Evolutionary conservation across 2,888 invertebrate species (phyloP).

Genomic region (Flexamia atlantica): DNA sequence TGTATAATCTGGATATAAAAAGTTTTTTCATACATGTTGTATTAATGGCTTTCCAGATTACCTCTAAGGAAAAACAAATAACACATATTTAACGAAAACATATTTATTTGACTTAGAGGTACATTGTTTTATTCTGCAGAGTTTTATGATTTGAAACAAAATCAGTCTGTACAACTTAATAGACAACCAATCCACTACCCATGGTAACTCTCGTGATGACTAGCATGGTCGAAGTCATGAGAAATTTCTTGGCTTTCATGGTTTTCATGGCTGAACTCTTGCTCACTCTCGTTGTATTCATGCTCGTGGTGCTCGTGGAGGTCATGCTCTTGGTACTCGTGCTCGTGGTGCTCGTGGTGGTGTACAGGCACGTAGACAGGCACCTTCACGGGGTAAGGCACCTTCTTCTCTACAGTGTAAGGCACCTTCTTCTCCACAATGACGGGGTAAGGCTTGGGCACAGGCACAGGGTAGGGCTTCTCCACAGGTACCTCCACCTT

Average conservation of each 20-base stretch:
- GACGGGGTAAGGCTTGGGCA: constrained; percentile 45
- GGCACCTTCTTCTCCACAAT: constrained; percentile 51
- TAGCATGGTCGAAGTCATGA: no score
- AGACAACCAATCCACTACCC: no score
- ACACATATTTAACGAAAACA: background rate
- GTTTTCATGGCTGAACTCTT: background rate
- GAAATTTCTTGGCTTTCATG: background rate
- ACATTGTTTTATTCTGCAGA: no score
- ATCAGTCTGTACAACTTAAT: no score
- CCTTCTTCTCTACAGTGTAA: constrained; percentile 42
- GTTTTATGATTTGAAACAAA: no score
- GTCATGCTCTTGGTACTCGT: background rate
- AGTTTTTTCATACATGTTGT: no score
- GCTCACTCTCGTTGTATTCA: background rate
- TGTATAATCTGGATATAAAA: no score
- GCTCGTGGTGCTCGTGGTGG: constrained; percentile 17
- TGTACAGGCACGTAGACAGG: constrained; percentile 43
- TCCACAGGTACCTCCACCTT: constrained; percentile 50
- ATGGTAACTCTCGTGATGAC: no score
- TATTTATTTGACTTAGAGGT: background rate
- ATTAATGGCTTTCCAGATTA: no score
- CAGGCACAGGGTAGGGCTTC: constrained; percentile 35
- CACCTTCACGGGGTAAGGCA: constrained; percentile 43
- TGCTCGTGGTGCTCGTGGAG: background rate
- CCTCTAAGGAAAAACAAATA: no score